A percentile compares a stretch with the other conserved stretches of the same genome.
Evolutionary conservation across 2,113 vertebrate genomes (phyloP).

Genomic region (Microtus ochrogaster): DNA sequence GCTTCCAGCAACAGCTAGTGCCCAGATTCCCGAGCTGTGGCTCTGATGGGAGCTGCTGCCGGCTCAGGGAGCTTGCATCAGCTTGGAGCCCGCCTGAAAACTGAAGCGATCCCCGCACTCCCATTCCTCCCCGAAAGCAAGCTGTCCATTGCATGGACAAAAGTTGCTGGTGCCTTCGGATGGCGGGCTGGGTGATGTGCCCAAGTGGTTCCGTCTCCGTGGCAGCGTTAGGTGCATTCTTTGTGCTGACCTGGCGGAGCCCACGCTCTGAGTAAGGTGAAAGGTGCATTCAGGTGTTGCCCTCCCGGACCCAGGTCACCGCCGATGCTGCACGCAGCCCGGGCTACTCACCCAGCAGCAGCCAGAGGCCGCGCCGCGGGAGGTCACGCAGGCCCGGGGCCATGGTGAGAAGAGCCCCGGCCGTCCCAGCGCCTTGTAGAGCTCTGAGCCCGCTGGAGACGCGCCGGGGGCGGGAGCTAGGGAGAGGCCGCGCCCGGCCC

Average conservation of each 20-base stretch:
- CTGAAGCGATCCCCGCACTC: neutral
- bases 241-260: neutral
- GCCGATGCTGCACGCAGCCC: neutral
- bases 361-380: slow-evolving; percentile 60
- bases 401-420: slow-evolving; percentile 30
- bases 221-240: no score
- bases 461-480: neutral
- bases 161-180: neutral
- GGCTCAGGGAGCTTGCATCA: neutral
- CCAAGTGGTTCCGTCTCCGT: neutral
- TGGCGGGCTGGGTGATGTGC: neutral
- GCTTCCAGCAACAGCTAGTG: neutral
- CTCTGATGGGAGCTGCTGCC: neutral
- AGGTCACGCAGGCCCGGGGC: slow-evolving; percentile 16
- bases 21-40: neutral
- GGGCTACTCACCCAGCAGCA: slow-evolving; percentile 75
- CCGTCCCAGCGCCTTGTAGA: neutral
- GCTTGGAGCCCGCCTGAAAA: neutral
- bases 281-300: neutral
- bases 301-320: neutral
- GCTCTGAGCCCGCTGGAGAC: neutral
- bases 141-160: neutral
- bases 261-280: neutral
- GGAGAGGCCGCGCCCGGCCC: neutral
- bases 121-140: neutral